Conservation (phyloP, 2,113 vertebrate species). For the Haplotaxodon microlepis region DNA sequence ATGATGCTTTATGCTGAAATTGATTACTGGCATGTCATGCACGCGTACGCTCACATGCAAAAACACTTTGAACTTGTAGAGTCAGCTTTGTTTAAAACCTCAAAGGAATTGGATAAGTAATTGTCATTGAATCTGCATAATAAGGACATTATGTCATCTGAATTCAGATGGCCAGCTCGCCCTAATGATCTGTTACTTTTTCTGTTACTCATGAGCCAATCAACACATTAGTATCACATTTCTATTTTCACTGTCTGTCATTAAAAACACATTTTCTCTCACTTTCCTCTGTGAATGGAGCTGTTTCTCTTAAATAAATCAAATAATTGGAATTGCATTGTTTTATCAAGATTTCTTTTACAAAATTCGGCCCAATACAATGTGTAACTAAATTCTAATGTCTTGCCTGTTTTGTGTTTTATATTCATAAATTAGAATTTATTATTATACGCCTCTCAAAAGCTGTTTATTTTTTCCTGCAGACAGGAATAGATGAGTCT, state of each 20-base stretch:
- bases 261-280: not conserved
- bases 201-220: not conserved
- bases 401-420: not conserved
- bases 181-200: not conserved
- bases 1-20: not conserved
- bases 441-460: not conserved
- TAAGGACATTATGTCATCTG: slow-evolving; percentile 2
- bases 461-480: not conserved
- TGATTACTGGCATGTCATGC: not conserved
- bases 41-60: not conserved
- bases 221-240: not conserved
- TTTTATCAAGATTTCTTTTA: not conserved
- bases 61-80: not conserved
- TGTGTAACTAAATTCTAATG: rapidly evolving
- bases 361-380: not conserved
- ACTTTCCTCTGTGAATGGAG: not conserved
- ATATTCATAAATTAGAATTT: not conserved
- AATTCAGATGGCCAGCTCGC: slow-evolving; percentile 11
- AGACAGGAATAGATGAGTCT: not conserved
- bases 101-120: slow-evolving; percentile 15
- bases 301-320: not conserved
- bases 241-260: not conserved
- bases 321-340: not conserved
- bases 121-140: slow-evolving; percentile 35
- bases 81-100: slow-evolving; percentile 28